phyloP scores from a whole-genome alignment of 2,113 vertebrate species.

The Oryctolagus cuniculus region mOryCun1.1 NC_091448.1:36291501-36292000 shows the following conservation, averaged over 20 bases:
- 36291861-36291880: background rate
- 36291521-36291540: background rate
- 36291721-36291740: background rate
- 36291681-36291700: constrained; percentile 9
- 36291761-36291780: background rate
- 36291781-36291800: background rate
- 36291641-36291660: constrained; percentile 9
- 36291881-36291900: background rate
- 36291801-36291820: background rate
- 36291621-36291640: background rate
- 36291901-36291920: background rate
- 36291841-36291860: background rate
- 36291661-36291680: constrained; percentile 8
- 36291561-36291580: background rate
- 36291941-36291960: background rate
- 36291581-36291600: background rate
- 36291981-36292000: background rate
- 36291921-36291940: background rate
- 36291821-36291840: background rate
- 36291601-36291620: background rate
- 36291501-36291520: background rate
- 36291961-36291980: background rate
- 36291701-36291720: background rate
- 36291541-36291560: background rate
- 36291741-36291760: background rate